These are phyloP conservation scores for Abscondita cerata DNA, from an alignment of 2,888 invertebrate species.

Conservation along the genomic window DNA sequence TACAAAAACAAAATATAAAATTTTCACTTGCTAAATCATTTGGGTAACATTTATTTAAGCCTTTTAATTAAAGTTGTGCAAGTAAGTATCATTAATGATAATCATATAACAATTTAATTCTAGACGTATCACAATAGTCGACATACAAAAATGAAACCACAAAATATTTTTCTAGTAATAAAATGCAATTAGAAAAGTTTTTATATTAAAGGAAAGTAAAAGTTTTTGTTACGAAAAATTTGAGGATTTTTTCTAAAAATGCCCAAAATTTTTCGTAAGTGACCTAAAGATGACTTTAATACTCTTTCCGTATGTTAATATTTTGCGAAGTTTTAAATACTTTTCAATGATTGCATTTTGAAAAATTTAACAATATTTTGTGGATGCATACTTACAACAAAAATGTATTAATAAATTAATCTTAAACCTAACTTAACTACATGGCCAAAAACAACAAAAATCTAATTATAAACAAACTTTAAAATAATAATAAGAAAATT, in stretches of 20 bases:
- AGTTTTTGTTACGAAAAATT: no score
- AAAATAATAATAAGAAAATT: conserved; percentile 54
- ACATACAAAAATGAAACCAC: conserved; percentile 16
- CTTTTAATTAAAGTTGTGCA: conserved; percentile 27
- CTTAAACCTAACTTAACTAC: conserved; percentile 9
- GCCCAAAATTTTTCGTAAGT: no score
- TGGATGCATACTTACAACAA: not conserved
- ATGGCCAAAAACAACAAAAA: conserved; percentile 7
- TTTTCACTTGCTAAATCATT: no score
- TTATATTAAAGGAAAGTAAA: no score
- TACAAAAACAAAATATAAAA: no score
- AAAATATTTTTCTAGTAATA: conserved; percentile 19
- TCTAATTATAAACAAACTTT: no score
- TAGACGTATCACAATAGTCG: conserved; percentile 16
- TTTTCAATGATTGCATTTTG: conserved; percentile 6
- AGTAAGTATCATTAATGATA: conserved; percentile 28
- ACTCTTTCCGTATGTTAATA: no score
- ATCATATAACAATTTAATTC: conserved; percentile 23
- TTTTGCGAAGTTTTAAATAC: no score
- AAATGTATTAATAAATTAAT: not conserved
- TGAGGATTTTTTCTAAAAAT: no score
- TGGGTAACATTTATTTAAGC: conserved; percentile 18
- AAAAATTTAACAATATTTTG: conserved; percentile 4
- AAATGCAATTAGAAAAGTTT: conserved; percentile 21
- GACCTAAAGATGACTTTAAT: no score